Conservation (phyloP, 2,797 vertebrate genomes). For the Pogoniulus pusillus region DNA sequence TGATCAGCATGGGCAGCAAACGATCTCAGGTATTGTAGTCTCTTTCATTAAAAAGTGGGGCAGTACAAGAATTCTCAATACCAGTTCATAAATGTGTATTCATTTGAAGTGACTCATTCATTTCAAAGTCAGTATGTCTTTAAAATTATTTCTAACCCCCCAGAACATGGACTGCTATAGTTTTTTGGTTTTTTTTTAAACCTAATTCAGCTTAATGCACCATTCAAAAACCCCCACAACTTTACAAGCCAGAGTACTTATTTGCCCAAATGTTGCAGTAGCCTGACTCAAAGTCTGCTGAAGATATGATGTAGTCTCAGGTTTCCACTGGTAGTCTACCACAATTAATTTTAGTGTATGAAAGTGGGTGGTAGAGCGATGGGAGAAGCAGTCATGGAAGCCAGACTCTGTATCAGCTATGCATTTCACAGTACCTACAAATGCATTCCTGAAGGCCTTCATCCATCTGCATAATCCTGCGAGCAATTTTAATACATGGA, state of each 20-base stretch:
- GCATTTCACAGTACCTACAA: background rate
- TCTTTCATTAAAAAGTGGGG: background rate
- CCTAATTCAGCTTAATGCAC: background rate
- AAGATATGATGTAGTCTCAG: background rate
- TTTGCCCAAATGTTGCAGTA: background rate
- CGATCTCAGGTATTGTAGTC: background rate
- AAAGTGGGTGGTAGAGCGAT: background rate
- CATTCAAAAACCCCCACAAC: background rate
- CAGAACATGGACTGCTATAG: background rate
- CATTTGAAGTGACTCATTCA: background rate
- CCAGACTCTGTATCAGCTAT: background rate
- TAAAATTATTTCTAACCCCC: background rate
- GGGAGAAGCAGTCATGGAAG: slow-evolving; percentile 1
- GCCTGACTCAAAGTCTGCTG: background rate
- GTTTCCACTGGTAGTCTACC: background rate
- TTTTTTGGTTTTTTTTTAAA: background rate
- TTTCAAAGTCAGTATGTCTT: background rate
- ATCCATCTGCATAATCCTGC: background rate
- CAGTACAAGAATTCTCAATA: background rate
- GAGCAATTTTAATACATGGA: background rate
- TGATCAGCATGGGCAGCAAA: background rate
- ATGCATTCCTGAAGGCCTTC: background rate
- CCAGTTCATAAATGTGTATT: background rate
- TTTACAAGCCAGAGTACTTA: background rate
- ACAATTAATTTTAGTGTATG: slow-evolving; percentile 48